Evolutionary conservation across 2,113 vertebrate species (phyloP), one percentile per base, ranked within the genome.

Genomic region (Syngnathus scovelli): DNA sequence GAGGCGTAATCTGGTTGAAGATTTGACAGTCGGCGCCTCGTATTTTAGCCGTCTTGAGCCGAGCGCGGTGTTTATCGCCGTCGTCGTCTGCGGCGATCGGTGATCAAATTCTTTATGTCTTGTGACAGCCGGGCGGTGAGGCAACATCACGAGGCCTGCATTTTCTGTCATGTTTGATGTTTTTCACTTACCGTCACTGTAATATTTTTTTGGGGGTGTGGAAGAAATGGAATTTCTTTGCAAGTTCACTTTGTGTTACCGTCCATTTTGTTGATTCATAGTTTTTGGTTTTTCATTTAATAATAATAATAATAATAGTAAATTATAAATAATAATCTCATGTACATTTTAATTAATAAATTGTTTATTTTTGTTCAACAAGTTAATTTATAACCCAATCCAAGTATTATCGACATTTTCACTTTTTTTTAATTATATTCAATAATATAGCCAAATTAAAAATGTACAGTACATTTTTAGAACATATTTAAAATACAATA

Each of bases 181-280:
- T 73, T 79, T 69, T 73, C 56, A 73, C 63, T 81, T 67, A 48
- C 58, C 61, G 66, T 64, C 43, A 18, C 23, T 9, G 41, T 2
- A 71, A 75, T 33, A 55, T 11, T 15, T 54, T 77, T 78, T 33
- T 70, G 15, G 0, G 44, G 44, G 68, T 74, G 55, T 63, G 59
- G 16, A 60, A 27, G 69, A 56, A 76, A 71, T 61, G 49, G 19
- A 52, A 21, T 54, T 36, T 77, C 70, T 76, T 63, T 52, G 65
- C 64, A 70, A 0, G 66, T 78, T 81, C 69, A 51, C 48, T 78
- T 68, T 68, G 59, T 68, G 68, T 78, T 70, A 52, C 19, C 8
- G 19, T 21, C 19, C 7, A 52, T 21, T 21, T n/a, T 52, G 18
- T n/a, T 19, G 19, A 6, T 19, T 7, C 18, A 3, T 1, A 21